phyloP scores from a whole-genome alignment of 2,797 vertebrate genomes.

The Tolypeutes matacus region DNA sequence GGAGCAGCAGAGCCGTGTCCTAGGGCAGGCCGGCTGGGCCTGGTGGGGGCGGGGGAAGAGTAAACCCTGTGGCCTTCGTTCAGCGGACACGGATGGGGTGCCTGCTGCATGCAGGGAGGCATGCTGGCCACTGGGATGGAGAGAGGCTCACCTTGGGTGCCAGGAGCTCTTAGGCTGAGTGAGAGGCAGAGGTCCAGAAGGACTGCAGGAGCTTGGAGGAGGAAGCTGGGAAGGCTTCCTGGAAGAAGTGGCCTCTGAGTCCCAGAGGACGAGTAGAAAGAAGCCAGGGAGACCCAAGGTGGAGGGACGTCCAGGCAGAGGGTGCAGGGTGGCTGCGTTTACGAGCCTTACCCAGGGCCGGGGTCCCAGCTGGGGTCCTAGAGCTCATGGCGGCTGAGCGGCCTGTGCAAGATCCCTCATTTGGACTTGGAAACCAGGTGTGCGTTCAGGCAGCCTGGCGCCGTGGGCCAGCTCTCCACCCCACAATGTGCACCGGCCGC shows the following conservation, averaged over 20 bases:
- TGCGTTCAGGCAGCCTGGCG: not conserved
- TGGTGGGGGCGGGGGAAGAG: fast-evolving
- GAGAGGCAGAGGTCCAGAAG: not conserved
- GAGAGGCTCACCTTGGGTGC: not conserved
- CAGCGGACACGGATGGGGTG: fast-evolving
- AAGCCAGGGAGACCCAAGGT: not conserved
- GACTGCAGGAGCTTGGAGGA: not conserved
- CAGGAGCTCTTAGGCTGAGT: fast-evolving
- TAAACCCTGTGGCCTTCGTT: not conserved
- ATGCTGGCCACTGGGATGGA: fast-evolving
- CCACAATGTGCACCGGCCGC: too few species aligned
- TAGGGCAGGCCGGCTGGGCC: not conserved
- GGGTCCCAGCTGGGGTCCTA: not conserved
- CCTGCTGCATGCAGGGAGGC: fast-evolving
- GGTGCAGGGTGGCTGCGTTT: not conserved
- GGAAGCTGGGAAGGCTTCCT: not conserved
- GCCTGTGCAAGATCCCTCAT: not conserved
- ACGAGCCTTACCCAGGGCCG: fast-evolving
- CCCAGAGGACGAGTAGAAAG: not conserved
- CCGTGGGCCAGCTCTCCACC: not conserved
- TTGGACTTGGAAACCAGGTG: not conserved
- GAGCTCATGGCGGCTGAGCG: fast-evolving
- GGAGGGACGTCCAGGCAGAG: not conserved
- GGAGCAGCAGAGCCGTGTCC: too few species aligned
- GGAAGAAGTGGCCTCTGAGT: not conserved